Evolutionary conservation across 37 sponge, comb jelly and placozoan genomes (phyloP).

Genomic region (Beroe ovata): DNA sequence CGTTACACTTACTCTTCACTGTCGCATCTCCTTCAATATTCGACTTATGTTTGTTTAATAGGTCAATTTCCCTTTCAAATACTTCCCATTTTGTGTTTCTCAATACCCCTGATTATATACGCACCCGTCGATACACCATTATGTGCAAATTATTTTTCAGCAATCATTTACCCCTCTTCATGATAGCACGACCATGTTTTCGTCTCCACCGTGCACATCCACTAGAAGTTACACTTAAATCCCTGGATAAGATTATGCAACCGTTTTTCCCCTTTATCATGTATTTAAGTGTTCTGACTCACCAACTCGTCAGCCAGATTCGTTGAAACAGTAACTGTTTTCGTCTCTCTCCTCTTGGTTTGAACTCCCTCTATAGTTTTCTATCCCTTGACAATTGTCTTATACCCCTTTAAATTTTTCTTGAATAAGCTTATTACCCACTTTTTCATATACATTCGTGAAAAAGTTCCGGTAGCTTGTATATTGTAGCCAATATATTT

Average conservation of each 20-base stretch:
- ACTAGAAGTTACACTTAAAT: too few relatives aligned
- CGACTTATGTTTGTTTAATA: too few relatives aligned
- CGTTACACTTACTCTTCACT: slow-evolving; percentile 23
- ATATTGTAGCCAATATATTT: too few relatives aligned
- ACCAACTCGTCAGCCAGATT: slow-evolving; percentile 18
- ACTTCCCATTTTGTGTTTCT: not conserved
- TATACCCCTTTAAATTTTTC: slow-evolving; percentile 14
- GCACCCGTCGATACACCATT: too few relatives aligned
- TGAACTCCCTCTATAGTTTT: slow-evolving; percentile 8
- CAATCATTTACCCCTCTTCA: slow-evolving; percentile 16
- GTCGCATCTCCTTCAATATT: not conserved
- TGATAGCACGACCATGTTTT: too few relatives aligned
- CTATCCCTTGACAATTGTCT: slow-evolving; percentile 1
- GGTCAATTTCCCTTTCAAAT: too few relatives aligned
- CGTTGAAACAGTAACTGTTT: slow-evolving; percentile 1
- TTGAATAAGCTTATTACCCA: slow-evolving; percentile 21
- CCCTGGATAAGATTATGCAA: too few relatives aligned
- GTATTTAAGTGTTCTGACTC: slow-evolving; percentile 16
- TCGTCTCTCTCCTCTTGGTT: not conserved
- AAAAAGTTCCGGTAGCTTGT: too few relatives aligned
- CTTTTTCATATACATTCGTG: slow-evolving; percentile 18
- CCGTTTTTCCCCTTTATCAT: too few relatives aligned
- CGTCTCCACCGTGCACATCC: too few relatives aligned
- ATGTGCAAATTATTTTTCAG: not conserved
- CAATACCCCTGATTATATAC: not conserved